Percentiles rank a stretch among this genome's conserved stretches.
These are phyloP conservation scores for Trachops cirrhosus DNA, from an alignment of 2,797 vertebrate genomes.

Conservation along the genomic window DNA sequence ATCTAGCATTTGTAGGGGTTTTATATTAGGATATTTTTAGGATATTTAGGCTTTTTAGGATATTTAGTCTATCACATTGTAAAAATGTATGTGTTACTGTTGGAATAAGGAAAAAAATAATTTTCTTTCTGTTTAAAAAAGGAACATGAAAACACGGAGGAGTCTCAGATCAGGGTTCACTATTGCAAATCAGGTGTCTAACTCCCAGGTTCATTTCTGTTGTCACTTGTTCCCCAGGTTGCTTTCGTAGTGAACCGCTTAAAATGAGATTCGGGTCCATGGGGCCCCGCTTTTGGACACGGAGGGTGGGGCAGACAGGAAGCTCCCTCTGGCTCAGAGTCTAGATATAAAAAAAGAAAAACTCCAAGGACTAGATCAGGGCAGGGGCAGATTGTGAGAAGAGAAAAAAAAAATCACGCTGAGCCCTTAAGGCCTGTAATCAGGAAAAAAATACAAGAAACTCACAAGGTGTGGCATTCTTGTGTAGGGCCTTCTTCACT, in stretches of 20 bases:
- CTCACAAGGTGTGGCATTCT: neutral
- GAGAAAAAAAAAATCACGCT: neutral
- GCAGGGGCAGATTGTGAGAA: neutral
- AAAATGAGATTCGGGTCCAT: neutral
- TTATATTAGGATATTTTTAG: neutral
- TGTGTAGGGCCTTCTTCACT: neutral
- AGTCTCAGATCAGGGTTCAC: neutral
- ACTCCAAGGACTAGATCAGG: neutral
- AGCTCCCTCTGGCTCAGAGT: neutral
- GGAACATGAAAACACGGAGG: neutral
- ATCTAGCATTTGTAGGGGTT: neutral
- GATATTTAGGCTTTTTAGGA: neutral
- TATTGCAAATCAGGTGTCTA: neutral
- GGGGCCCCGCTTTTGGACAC: neutral
- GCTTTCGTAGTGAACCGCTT: neutral
- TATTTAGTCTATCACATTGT: neutral
- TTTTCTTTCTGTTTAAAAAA: neutral
- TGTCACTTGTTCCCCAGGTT: neutral
- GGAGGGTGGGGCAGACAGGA: neutral
- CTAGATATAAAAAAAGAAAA: neutral
- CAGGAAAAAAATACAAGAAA: neutral
- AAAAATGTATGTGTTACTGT: neutral
- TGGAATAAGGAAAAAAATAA: neutral
- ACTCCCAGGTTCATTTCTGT: neutral
- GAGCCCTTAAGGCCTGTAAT: neutral